These are phyloP conservation scores for Malacoraja senta DNA, from an alignment of 2,797 vertebrate species.

Conservation along the genomic window DNA sequence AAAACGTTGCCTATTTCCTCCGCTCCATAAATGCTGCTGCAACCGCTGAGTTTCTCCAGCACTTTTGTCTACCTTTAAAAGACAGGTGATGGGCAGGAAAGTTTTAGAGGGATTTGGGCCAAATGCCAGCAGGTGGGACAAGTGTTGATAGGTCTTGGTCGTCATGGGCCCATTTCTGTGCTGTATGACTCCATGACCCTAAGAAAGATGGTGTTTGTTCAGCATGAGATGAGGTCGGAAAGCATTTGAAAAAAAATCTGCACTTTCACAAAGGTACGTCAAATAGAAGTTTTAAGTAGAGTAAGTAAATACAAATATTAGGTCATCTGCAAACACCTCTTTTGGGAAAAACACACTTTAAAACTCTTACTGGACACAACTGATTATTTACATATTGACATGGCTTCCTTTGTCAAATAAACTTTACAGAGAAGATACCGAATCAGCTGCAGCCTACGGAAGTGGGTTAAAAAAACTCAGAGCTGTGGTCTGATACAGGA, in stretches of 20 bases:
- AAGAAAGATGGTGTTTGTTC: background rate
- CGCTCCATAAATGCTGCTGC: too few relatives aligned
- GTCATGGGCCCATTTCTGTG: too few relatives aligned
- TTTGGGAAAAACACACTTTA: background rate
- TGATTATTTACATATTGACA: background rate
- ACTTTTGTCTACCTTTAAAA: too few relatives aligned
- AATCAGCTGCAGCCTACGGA: conserved; percentile 20
- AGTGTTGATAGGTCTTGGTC: too few relatives aligned
- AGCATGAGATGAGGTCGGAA: background rate
- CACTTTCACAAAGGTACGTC: background rate
- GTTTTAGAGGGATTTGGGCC: too few relatives aligned
- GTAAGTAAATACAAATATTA: background rate
- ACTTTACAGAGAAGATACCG: background rate
- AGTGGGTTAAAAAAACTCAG: background rate
- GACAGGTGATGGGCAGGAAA: too few relatives aligned
- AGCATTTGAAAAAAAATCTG: background rate
- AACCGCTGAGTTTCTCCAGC: too few relatives aligned
- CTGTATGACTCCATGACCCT: too few relatives aligned
- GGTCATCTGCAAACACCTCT: background rate
- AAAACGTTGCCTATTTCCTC: too few relatives aligned
- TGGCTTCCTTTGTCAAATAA: background rate
- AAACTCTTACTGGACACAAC: background rate
- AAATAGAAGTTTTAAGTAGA: background rate
- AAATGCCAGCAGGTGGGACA: too few relatives aligned
- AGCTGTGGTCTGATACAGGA: conserved; percentile 31